Evolutionary conservation across 2,888 invertebrate species (phyloP).

Genomic region (Corythucha ciliata): DNA sequence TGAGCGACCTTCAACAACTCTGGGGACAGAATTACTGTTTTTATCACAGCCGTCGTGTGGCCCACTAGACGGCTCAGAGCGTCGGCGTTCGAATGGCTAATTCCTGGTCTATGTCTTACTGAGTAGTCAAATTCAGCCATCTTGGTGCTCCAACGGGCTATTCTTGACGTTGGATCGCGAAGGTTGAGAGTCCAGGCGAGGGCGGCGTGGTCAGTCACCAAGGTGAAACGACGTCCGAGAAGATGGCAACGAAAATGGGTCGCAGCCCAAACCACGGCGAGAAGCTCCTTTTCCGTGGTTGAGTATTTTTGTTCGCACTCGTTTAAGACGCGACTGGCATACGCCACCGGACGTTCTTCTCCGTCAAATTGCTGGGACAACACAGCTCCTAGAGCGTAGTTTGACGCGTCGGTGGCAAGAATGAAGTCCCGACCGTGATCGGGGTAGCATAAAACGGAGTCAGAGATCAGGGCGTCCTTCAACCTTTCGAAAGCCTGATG

Average conservation of each 20-base stretch:
- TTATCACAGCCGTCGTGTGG: background rate
- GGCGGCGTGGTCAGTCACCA: conserved; percentile 38
- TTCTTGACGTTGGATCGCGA: conserved; percentile 40
- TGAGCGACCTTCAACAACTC: background rate
- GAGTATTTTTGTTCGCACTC: conserved; percentile 35
- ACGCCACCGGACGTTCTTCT: conserved; percentile 39
- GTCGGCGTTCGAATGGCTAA: background rate
- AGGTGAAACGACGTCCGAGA: conserved; percentile 26
- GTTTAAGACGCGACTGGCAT: conserved; percentile 37
- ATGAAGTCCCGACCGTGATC: conserved; percentile 11
- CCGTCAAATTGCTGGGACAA: conserved; percentile 34
- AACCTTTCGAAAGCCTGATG: conserved; percentile 10
- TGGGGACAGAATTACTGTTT: no score
- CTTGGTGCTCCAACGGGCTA: conserved; percentile 39
- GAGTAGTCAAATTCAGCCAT: conserved; percentile 37
- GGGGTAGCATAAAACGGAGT: conserved; percentile 34
- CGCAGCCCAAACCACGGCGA: conserved; percentile 37
- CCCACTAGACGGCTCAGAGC: background rate
- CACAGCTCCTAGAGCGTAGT: conserved; percentile 37
- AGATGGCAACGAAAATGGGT: conserved; percentile 37
- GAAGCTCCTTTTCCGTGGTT: conserved; percentile 37
- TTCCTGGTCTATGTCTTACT: background rate
- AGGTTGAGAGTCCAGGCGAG: conserved; percentile 39
- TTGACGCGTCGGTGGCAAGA: no score
- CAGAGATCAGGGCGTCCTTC: background rate